phyloP scores from a whole-genome alignment of 2,113 vertebrate genomes.

The Panthera uncia region DNA sequence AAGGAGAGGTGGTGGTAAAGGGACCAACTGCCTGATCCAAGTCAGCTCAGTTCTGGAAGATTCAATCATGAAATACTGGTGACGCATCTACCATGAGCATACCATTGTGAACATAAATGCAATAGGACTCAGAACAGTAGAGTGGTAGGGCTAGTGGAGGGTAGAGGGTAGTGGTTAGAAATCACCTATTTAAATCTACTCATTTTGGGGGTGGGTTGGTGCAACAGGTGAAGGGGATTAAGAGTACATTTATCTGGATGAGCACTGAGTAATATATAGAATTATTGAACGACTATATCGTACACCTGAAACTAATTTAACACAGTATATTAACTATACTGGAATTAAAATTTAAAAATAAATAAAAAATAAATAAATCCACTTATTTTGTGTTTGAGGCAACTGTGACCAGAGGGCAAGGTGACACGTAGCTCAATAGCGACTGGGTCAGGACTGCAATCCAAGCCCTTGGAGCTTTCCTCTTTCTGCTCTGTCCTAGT shows the following conservation, averaged over 20 bases:
- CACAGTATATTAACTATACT: not conserved
- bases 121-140: not conserved
- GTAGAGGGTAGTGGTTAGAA: not conserved
- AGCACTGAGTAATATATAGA: not conserved
- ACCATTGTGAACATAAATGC: not conserved
- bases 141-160: not conserved
- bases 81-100: not conserved
- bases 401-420: not conserved
- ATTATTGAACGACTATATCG: not conserved
- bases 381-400: constrained; percentile 14
- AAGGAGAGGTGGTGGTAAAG: not conserved
- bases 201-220: not conserved
- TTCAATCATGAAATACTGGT: not conserved
- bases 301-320: not conserved
- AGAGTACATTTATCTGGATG: too few relatives aligned
- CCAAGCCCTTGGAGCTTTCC: not conserved
- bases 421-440: not conserved
- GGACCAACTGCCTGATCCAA: not conserved
- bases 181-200: not conserved
- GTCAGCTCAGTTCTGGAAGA: not conserved
- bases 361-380: not conserved
- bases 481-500: not conserved
- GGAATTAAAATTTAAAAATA: not conserved
- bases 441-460: not conserved
- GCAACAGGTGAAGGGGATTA: not conserved